phyloP scores from a whole-genome alignment of 2,888 invertebrate species.

The Cacoxenus indagator region DNA sequence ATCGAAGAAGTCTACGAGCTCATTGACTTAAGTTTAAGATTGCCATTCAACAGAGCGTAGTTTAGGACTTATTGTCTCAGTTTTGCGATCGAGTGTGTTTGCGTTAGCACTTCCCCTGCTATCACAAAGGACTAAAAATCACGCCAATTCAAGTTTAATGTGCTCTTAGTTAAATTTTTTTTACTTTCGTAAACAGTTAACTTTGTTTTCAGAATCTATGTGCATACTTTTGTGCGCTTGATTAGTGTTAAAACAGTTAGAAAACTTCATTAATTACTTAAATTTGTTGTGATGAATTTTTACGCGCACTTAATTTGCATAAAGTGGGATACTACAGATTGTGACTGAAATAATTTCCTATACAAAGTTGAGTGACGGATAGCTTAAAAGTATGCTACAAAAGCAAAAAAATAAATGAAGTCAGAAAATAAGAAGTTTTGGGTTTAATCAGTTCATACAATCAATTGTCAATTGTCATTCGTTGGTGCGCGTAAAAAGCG shows the following conservation, averaged over 20 bases:
- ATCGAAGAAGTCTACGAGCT: constrained; percentile 18
- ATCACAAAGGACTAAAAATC: no score
- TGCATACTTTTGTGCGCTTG: background rate
- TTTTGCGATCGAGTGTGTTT: no score
- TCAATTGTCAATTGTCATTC: background rate
- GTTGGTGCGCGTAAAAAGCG: constrained; percentile 26
- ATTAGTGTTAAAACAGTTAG: background rate
- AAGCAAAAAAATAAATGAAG: background rate
- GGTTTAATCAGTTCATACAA: background rate
- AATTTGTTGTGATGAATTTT: no score
- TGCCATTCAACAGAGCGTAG: background rate
- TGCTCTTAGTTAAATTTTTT: no score
- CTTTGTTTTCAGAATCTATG: background rate
- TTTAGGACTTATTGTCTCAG: no score
- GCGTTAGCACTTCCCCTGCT: no score
- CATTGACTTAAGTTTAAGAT: constrained; percentile 6
- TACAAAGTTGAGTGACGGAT: no score
- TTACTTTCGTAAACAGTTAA: no score
- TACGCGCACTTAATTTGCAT: background rate
- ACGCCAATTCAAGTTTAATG: no score
- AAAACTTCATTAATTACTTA: background rate
- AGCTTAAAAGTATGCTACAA: constrained; percentile 8
- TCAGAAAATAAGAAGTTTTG: background rate
- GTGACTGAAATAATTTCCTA: no score
- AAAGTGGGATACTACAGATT: background rate